These are phyloP conservation scores for Illadopsis cleaveri DNA, from an alignment of 2,113 vertebrate genomes.

Conservation along the genomic window DNA sequence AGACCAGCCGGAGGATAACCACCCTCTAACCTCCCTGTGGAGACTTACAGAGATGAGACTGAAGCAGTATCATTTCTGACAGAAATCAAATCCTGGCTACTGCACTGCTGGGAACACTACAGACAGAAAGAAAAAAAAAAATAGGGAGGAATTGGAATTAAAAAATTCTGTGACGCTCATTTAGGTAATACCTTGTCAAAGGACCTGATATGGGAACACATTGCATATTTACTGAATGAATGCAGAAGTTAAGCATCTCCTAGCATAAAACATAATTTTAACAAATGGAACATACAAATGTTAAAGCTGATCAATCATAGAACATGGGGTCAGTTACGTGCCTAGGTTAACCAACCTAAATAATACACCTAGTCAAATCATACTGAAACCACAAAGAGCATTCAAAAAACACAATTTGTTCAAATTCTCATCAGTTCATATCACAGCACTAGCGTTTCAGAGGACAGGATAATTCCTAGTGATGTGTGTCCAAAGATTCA, in stretches of 20 bases:
- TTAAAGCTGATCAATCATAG: background rate
- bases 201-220: background rate
- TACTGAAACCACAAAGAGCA: background rate
- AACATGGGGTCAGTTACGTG: background rate
- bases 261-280: background rate
- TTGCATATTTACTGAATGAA: background rate
- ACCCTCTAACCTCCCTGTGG: constrained; percentile 49
- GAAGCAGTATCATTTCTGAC: constrained; percentile 67
- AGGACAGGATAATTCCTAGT: background rate
- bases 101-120: constrained; percentile 55
- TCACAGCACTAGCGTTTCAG: background rate
- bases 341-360: background rate
- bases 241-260: background rate
- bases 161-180: constrained; percentile 9
- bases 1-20: constrained; percentile 60
- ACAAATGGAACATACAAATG: background rate
- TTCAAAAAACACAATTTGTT: background rate
- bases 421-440: background rate
- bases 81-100: constrained; percentile 70
- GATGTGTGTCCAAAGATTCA: background rate
- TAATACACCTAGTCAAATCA: background rate
- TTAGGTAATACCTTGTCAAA: constrained; percentile 28
- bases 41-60: constrained; percentile 53
- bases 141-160: background rate
- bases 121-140: background rate